Percentiles rank a stretch among this genome's conserved stretches.
These are phyloP conservation scores for Neodiprion lecontei DNA, from an alignment of 1,140 invertebrate genomes.

Conservation along the genomic window DNA sequence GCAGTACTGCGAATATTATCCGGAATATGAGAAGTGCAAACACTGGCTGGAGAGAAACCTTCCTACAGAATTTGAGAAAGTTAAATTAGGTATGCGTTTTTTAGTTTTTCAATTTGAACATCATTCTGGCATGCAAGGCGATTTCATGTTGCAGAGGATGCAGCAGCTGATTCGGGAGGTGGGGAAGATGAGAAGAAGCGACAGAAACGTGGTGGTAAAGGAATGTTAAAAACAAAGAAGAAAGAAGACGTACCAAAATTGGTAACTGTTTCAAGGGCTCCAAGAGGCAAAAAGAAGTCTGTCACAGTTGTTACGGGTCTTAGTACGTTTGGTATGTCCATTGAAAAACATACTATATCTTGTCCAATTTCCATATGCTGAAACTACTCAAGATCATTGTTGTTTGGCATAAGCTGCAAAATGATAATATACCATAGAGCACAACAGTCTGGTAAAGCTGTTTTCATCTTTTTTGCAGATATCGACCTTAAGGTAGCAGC, in stretches of 20 bases:
- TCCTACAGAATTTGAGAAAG: slow-evolving; percentile 90
- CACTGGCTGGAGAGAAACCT: slow-evolving; percentile 95
- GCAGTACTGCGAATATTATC: slow-evolving; percentile 98
- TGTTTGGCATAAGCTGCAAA: too few relatives aligned
- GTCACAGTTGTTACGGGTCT: slow-evolving; percentile 91
- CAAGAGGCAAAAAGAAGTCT: slow-evolving; percentile 98
- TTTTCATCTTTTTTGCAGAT: slow-evolving; percentile 66
- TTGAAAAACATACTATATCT: not conserved
- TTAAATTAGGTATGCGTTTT: slow-evolving; percentile 70
- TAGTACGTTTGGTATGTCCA: slow-evolving; percentile 82
- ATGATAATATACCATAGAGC: too few relatives aligned
- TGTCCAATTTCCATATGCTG: too few relatives aligned
- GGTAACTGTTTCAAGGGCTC: slow-evolving; percentile 86
- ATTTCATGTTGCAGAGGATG: slow-evolving; percentile 48
- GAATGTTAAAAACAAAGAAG: slow-evolving; percentile 78
- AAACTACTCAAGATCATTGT: too few relatives aligned
- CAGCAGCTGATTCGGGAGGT: slow-evolving; percentile 70
- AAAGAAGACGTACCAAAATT: slow-evolving; percentile 79
- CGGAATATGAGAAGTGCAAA: slow-evolving; percentile 97
- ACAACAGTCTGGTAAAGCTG: too few relatives aligned
- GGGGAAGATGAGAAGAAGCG: slow-evolving; percentile 92
- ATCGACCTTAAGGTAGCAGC: slow-evolving; percentile 98
- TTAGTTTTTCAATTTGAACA: slow-evolving; percentile 13
- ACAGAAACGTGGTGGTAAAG: slow-evolving; percentile 83
- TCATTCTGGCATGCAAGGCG: not conserved